phyloP scores from a whole-genome alignment of 2,888 invertebrate species.

The Margaritifera margaritifera region DNA sequence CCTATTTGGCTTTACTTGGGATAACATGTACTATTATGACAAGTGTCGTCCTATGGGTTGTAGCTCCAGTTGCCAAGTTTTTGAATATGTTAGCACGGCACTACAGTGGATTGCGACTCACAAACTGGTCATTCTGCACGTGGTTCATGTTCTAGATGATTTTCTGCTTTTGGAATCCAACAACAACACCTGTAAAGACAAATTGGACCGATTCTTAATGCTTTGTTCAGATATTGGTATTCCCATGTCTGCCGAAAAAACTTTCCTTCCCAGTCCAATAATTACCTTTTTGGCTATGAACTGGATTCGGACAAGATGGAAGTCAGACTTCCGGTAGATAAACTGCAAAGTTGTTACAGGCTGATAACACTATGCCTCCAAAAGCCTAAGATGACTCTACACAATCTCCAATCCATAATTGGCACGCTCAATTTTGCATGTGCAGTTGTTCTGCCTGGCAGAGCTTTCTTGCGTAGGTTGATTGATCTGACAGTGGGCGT shows the following conservation, averaged over 20 bases:
- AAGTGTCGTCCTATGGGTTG: too few relatives aligned
- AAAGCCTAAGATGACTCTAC: neutral
- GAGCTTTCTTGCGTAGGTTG: neutral
- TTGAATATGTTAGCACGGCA: too few relatives aligned
- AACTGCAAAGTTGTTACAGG: neutral
- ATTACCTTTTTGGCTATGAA: conserved; percentile 9
- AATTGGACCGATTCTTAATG: neutral
- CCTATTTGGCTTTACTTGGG: too few relatives aligned
- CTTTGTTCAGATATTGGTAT: neutral
- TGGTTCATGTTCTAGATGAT: too few relatives aligned
- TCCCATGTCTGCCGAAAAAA: conserved; percentile 1
- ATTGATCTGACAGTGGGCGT: too few relatives aligned
- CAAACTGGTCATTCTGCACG: too few relatives aligned
- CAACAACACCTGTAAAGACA: too few relatives aligned
- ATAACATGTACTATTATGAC: too few relatives aligned
- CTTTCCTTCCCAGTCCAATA: neutral
- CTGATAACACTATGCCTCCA: too few relatives aligned
- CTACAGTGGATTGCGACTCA: too few relatives aligned
- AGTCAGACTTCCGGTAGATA: conserved; percentile 2
- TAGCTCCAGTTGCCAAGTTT: too few relatives aligned
- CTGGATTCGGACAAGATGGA: conserved; percentile 3
- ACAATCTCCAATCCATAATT: conserved; percentile 10
- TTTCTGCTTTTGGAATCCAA: too few relatives aligned
- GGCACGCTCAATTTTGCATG: conserved; percentile 9
- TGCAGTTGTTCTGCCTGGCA: conserved; percentile 1